phyloP scores from a whole-genome alignment of 1,140 invertebrate species.

The Phenacoccus solenopsis region DNA sequence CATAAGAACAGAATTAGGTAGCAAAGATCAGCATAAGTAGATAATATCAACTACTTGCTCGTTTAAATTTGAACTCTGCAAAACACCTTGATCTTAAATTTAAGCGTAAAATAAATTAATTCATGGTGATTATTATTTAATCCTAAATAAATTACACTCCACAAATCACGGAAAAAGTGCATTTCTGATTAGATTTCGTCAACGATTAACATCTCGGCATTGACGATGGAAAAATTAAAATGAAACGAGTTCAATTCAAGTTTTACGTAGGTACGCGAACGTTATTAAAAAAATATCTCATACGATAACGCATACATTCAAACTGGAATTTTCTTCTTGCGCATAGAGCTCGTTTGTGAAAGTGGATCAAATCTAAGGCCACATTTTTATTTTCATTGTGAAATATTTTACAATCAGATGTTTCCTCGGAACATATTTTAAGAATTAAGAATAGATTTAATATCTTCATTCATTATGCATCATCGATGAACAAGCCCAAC shows the following conservation, averaged over 20 bases:
- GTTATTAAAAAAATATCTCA: background rate
- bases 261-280: background rate
- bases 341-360: background rate
- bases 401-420: background rate
- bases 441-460: background rate
- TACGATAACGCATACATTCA: background rate
- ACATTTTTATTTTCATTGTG: background rate
- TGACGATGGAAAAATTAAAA: constrained; percentile 9
- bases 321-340: constrained; percentile 8
- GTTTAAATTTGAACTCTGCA: background rate
- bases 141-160: background rate
- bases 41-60: too few relatives aligned
- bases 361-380: constrained; percentile 6
- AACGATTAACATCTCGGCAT: constrained; percentile 6
- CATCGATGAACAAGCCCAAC: too few relatives aligned
- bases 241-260: constrained; percentile 13
- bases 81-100: background rate
- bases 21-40: too few relatives aligned
- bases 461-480: too few relatives aligned
- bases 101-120: background rate
- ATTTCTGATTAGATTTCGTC: background rate
- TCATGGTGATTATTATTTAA: background rate
- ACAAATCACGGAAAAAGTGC: too few relatives aligned
- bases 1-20: too few relatives aligned
- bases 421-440: background rate